phyloP scores from a whole-genome alignment of 2,797 vertebrate genomes.

The Coracias cyanogaster region DNA sequence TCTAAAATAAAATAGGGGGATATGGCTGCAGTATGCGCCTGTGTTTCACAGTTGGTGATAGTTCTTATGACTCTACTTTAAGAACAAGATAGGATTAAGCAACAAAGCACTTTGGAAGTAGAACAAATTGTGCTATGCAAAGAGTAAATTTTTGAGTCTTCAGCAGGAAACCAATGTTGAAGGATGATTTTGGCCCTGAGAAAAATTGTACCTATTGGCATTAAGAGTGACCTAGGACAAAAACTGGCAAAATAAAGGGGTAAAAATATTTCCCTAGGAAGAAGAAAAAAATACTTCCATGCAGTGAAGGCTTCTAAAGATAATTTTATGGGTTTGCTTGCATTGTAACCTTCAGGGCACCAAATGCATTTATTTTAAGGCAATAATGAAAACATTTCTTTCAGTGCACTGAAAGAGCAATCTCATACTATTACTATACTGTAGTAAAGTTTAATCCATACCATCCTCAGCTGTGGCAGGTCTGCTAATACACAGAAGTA shows the following conservation, averaged over 20 bases:
- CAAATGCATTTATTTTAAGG: conserved; percentile 38
- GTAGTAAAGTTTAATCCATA: conserved; percentile 55
- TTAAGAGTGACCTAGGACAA: background rate
- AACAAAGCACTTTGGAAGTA: background rate
- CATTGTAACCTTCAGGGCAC: conserved; percentile 26
- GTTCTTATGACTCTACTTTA: background rate
- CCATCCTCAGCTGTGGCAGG: conserved; percentile 35
- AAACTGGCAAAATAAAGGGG: background rate
- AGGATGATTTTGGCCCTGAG: background rate
- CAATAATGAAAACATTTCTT: conserved; percentile 42
- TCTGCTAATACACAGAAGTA: conserved; percentile 30
- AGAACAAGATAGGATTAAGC: background rate
- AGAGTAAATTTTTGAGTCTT: background rate
- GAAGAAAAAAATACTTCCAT: conserved; percentile 16
- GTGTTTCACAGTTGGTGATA: background rate
- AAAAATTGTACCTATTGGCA: background rate
- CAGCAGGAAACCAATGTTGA: background rate
- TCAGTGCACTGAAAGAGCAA: conserved; percentile 16
- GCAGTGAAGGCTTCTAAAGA: background rate
- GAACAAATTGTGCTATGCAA: conserved; percentile 10
- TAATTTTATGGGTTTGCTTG: conserved; percentile 21
- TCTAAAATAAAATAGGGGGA: background rate
- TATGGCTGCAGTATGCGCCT: background rate
- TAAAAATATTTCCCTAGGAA: conserved; percentile 10
- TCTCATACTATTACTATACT: conserved; percentile 22